A percentile compares a stretch with the other conserved stretches of the same genome.
Conservation (phyloP, 2,888 invertebrate species). For the Callinectes sapidus region DNA sequence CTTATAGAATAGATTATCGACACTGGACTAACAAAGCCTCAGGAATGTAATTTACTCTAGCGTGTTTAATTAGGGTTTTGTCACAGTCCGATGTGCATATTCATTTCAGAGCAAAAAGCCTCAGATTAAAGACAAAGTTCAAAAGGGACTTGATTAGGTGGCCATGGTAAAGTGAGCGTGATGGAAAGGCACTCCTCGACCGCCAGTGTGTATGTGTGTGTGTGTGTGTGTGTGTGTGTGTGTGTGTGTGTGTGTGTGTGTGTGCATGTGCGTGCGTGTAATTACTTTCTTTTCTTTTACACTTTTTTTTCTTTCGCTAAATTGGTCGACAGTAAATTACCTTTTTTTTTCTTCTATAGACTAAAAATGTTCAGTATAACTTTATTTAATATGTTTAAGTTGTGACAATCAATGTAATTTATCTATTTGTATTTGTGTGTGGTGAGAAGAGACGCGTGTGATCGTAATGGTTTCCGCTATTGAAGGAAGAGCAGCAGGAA, state of each 20-base stretch:
- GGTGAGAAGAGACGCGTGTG: not conserved
- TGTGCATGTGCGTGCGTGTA: not conserved
- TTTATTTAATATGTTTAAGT: too few relatives aligned
- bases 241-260: not conserved
- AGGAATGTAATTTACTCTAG: slow-evolving; percentile 16
- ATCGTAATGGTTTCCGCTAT: not conserved
- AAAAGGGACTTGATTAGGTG: slow-evolving; percentile 7
- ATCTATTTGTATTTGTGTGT: not conserved
- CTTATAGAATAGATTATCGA: slow-evolving; percentile 6
- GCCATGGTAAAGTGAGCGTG: not conserved
- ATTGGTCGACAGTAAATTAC: too few relatives aligned
- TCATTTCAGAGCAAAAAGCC: slow-evolving; percentile 3
- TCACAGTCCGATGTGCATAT: not conserved
- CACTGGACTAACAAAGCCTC: not conserved
- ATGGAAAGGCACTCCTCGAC: not conserved
- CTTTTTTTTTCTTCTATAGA: too few relatives aligned
- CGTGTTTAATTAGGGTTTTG: slow-evolving; percentile 11
- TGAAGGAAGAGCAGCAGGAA: not conserved
- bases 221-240: not conserved
- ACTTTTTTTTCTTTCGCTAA: too few relatives aligned
- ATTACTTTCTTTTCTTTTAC: too few relatives aligned
- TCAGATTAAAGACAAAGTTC: slow-evolving; percentile 26
- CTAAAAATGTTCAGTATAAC: too few relatives aligned
- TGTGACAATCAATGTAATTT: too few relatives aligned
- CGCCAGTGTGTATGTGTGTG: not conserved